Conservation (phyloP, 2,888 invertebrate genomes). For the Rotaria magnacalcarata region DNA sequence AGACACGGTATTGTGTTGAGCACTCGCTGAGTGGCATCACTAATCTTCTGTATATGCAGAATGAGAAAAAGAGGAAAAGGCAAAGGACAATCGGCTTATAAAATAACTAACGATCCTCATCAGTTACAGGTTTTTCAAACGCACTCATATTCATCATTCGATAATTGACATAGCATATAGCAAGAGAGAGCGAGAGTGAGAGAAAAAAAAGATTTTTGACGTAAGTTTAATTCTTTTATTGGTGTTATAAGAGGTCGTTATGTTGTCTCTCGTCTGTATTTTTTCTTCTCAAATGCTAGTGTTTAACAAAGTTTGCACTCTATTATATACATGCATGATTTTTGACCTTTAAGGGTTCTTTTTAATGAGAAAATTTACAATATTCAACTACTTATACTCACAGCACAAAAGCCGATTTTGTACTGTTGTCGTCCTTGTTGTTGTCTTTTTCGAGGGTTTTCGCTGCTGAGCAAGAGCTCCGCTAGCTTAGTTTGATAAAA, state of each 20-base stretch:
- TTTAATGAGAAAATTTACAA: background rate
- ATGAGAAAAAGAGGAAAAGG: too few species aligned
- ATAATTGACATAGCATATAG: background rate
- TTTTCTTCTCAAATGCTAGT: background rate
- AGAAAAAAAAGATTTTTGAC: background rate
- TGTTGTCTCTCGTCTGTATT: background rate
- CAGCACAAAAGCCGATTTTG: background rate
- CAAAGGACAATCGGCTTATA: too few species aligned
- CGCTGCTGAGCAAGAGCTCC: constrained; percentile 10
- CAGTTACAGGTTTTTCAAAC: background rate
- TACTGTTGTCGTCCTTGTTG: background rate
- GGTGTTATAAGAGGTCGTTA: background rate
- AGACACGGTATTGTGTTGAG: background rate
- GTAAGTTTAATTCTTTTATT: background rate
- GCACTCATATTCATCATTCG: background rate
- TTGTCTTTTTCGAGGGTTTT: constrained; percentile 5
- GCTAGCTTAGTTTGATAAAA: background rate
- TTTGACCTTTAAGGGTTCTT: background rate
- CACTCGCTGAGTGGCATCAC: background rate
- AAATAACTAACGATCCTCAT: background rate
- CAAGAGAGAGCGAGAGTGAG: too few species aligned
- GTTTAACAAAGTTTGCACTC: background rate
- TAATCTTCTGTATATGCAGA: background rate
- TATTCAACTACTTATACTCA: background rate
- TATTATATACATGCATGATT: background rate